These are phyloP conservation scores for Antitype chi DNA, from an alignment of 2,888 invertebrate species.

Conservation along the genomic window DNA sequence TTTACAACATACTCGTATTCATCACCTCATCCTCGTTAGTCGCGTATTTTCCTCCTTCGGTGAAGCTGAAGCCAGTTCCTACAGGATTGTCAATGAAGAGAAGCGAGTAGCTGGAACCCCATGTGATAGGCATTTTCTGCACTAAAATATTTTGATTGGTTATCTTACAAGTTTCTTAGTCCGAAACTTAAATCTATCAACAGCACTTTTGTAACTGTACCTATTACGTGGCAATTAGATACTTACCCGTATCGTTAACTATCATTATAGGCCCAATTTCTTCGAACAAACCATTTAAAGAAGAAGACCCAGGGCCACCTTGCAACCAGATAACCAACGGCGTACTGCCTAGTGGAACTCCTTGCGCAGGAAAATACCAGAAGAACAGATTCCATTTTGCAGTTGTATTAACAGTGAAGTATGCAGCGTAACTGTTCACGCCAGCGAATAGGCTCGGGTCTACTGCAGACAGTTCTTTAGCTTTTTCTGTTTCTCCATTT, in stretches of 20 bases:
- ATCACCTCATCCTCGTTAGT: slow-evolving; percentile 61
- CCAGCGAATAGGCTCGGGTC: slow-evolving; percentile 53
- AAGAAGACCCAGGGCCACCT: slow-evolving; percentile 84
- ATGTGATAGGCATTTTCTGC: slow-evolving; percentile 42
- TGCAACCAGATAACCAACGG: slow-evolving; percentile 85
- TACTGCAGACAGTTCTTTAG: slow-evolving; percentile 48
- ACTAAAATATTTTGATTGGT: slow-evolving; percentile 22
- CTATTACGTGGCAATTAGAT: background rate
- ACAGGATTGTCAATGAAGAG: slow-evolving; percentile 91
- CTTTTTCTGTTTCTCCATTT: slow-evolving; percentile 44
- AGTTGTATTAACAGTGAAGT: slow-evolving; percentile 92
- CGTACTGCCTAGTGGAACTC: slow-evolving; percentile 69
- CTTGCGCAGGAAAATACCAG: slow-evolving; percentile 93
- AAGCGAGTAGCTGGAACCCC: slow-evolving; percentile 77
- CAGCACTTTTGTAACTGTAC: too few relatives aligned
- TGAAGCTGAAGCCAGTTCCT: slow-evolving; percentile 75
- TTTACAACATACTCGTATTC: background rate
- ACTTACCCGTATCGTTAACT: slow-evolving; percentile 28
- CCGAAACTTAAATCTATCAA: background rate
- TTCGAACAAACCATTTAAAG: slow-evolving; percentile 81
- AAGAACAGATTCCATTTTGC: slow-evolving; percentile 93
- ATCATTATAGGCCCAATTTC: slow-evolving; percentile 81
- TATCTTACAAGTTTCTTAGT: background rate
- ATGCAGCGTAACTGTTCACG: slow-evolving; percentile 53
- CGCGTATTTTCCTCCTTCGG: slow-evolving; percentile 36